Conservation (phyloP, 35 echinoderm and acorn worm genomes). For the Holothuria glaberrima region DNA sequence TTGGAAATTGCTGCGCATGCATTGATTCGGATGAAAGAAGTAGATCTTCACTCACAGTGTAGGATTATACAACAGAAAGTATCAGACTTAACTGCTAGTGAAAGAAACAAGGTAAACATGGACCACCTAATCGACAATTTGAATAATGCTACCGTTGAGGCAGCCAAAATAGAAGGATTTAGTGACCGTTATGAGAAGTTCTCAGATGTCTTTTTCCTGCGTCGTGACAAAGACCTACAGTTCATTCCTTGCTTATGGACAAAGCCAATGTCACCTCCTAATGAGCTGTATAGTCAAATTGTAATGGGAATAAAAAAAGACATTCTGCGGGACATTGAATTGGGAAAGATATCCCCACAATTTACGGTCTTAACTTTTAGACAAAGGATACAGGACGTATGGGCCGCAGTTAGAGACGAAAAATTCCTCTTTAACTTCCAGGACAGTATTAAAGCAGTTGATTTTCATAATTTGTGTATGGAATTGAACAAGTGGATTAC, state of each 20-base stretch:
- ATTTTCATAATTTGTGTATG: conserved; percentile 14
- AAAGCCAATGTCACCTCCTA: conserved; percentile 1
- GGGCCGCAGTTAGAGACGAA: conserved; percentile 4
- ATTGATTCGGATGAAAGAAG: conserved; percentile 45
- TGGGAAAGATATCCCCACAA: neutral
- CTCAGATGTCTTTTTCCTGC: conserved; percentile 18
- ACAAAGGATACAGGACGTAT: conserved; percentile 34
- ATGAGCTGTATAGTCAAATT: neutral
- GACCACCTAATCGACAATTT: neutral
- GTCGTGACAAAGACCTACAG: conserved; percentile 15
- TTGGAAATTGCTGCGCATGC: conserved; percentile 38
- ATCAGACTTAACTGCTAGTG: neutral
- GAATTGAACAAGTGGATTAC: neutral
- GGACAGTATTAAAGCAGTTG: neutral
- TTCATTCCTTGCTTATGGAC: conserved; percentile 18
- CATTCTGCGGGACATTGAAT: neutral
- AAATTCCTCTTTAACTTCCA: conserved; percentile 43
- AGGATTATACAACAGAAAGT: conserved; percentile 32
- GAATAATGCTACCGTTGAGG: neutral
- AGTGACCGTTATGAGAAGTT: conserved; percentile 8
- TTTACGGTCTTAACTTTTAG: conserved; percentile 10
- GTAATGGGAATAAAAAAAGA: neutral
- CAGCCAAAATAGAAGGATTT: conserved; percentile 5
- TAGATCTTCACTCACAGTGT: conserved; percentile 19
- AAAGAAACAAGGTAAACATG: conserved; percentile 10